Evolutionary conservation across 2,888 invertebrate species (phyloP), one percentile per base, ranked within the genome.

Genomic region (Caenorhabditis zanzibari): DNA sequence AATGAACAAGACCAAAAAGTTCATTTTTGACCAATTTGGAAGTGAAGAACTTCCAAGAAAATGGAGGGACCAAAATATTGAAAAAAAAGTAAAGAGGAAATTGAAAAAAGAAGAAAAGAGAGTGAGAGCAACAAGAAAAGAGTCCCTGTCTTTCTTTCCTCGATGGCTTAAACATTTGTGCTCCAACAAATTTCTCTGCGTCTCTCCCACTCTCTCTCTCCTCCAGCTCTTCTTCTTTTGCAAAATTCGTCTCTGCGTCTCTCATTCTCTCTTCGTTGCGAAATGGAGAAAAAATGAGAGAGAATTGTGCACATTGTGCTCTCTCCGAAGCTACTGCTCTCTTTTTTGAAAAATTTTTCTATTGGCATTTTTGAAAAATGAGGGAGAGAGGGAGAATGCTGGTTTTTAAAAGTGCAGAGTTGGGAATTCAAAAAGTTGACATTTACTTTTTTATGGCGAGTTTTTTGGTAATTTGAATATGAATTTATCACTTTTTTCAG

Each of bases 121-220:
- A 28, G 28, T 6, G 56, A 28, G 28, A 56, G 28, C 26, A 26
- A 28, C 16, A 56, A 28, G 28, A 16, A 56, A 35, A 7, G 19
- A 28, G 35, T 59, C n/a, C 32, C 32, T 59, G 9, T 35, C n/a
- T 28, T 59, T 69, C 28, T 56, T 44, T 68, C 52, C 26, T 2
- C 16, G 58, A 12, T 24, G 28, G 71, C 68, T 68, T 68, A 68
- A 68, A 68, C 52, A 68, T 68, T 44, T 61, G 66, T 63, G 63
- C 63, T 63, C 47, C 47, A 26, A 12, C 47, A 41, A 3, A 12
- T 32, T 32, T 58, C 32, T 58, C 28, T 52, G 26, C 26, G 32
- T 32, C 32, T 58, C n/a, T 61, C 24, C 19, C 19, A 26, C 24
- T 26, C 1, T 49, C 24, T 35, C 54, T 54, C 19, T 41, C 26